A percentile compares a stretch with the other conserved stretches of the same genome.
Conservation (phyloP, 2,888 invertebrate genomes). For the Cheilosia impressa region DNA sequence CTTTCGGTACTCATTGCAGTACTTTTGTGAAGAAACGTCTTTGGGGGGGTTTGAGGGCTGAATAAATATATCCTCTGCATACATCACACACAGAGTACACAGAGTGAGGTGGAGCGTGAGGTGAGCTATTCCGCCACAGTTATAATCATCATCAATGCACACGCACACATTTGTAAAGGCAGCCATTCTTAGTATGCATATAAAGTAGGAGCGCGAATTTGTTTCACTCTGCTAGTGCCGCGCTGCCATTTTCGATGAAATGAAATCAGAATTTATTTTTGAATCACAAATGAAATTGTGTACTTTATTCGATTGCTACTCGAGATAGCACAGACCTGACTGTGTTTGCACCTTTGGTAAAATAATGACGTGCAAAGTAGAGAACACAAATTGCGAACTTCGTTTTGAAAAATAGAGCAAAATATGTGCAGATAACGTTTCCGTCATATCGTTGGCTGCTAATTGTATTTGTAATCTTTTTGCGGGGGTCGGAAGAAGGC, state of each 20-base stretch:
- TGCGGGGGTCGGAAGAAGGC: slow-evolving; percentile 13
- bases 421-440: slow-evolving; percentile 22
- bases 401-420: background rate
- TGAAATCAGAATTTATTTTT: slow-evolving; percentile 72
- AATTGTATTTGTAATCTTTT: slow-evolving; percentile 23
- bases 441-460: slow-evolving; percentile 23
- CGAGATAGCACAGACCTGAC: too few species aligned
- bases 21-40: slow-evolving; percentile 17
- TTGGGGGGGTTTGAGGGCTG: slow-evolving; percentile 54
- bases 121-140: slow-evolving; percentile 46
- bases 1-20: slow-evolving; percentile 7
- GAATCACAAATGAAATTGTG: slow-evolving; percentile 41
- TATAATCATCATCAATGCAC: slow-evolving; percentile 50
- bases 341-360: slow-evolving; percentile 40
- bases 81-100: slow-evolving; percentile 39
- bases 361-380: slow-evolving; percentile 4
- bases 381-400: background rate
- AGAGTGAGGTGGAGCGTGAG: background rate
- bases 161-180: background rate
- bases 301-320: background rate
- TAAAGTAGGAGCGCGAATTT: slow-evolving; percentile 9
- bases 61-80: slow-evolving; percentile 60
- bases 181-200: background rate
- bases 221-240: slow-evolving; percentile 25
- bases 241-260: slow-evolving; percentile 62